Percentiles rank a stretch among this genome's conserved stretches.
Conservation (phyloP, 2,888 invertebrate species). For the Gisinianus flammeolus region DNA sequence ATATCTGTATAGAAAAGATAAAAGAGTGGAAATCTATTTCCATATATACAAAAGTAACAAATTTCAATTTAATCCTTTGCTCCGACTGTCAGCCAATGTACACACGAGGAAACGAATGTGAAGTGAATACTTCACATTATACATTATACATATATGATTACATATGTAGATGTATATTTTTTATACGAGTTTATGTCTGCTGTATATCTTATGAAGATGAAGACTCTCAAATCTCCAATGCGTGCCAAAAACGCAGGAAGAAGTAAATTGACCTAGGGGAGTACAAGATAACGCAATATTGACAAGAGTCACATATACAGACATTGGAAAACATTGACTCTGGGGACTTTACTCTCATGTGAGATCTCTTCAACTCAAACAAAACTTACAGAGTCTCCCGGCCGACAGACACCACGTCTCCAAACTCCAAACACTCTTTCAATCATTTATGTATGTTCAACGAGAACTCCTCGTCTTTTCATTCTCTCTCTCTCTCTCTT, state of each 20-base stretch:
- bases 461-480: not conserved
- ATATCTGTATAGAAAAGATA: not conserved
- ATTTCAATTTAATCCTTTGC: constrained; percentile 7
- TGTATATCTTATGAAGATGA: not conserved
- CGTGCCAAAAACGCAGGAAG: constrained; percentile 34
- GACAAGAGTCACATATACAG: constrained; percentile 22
- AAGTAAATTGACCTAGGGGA: constrained; percentile 45
- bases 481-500: not conserved
- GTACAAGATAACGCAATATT: constrained; percentile 40
- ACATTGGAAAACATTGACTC: constrained; percentile 38
- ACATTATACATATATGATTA: not conserved
- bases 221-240: constrained; percentile 5
- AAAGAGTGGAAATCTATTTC: constrained; percentile 13
- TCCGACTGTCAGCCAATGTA: not conserved
- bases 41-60: constrained; percentile 4
- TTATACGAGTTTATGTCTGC: not conserved
- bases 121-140: not conserved
- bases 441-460: too few relatives aligned
- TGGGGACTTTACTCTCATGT: constrained; percentile 20
- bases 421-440: not conserved
- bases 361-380: constrained; percentile 13
- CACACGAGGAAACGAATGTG: not conserved
- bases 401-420: not conserved
- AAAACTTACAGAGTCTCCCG: constrained; percentile 5
- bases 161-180: not conserved